These are phyloP conservation scores for Prietella phreatophila DNA, from an alignment of 2,113 vertebrate genomes.

Conservation along the genomic window DNA sequence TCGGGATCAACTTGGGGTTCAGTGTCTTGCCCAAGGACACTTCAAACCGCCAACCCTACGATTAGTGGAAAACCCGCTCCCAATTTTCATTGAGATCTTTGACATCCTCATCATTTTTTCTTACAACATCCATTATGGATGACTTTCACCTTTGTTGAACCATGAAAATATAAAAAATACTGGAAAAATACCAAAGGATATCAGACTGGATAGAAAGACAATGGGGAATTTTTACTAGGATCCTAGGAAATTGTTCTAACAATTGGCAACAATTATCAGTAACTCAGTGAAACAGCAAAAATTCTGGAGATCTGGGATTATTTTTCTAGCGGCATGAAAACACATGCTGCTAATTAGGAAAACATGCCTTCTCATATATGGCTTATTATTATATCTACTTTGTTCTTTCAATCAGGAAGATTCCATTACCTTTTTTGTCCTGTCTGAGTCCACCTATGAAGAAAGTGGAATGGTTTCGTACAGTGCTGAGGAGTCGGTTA, in stretches of 20 bases:
- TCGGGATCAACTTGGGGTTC: too few species aligned
- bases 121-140: neutral
- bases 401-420: slow-evolving; percentile 5
- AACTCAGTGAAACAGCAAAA: neutral
- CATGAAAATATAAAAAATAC: neutral
- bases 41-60: too few species aligned
- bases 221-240: neutral
- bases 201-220: neutral
- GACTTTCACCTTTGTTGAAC: neutral
- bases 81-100: too few species aligned
- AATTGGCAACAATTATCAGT: neutral
- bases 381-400: slow-evolving; percentile 5
- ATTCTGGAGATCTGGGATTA: neutral
- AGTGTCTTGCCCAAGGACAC: too few species aligned
- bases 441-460: neutral
- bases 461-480: neutral
- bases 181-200: neutral
- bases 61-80: too few species aligned
- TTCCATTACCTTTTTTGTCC: slow-evolving; percentile 6
- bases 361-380: neutral
- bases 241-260: neutral
- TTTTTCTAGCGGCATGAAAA: neutral
- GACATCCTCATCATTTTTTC: too few species aligned
- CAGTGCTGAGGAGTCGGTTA: neutral
- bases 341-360: slow-evolving; percentile 19